phyloP scores from a whole-genome alignment of 2,797 vertebrate genomes.

The Momotus momota region DNA sequence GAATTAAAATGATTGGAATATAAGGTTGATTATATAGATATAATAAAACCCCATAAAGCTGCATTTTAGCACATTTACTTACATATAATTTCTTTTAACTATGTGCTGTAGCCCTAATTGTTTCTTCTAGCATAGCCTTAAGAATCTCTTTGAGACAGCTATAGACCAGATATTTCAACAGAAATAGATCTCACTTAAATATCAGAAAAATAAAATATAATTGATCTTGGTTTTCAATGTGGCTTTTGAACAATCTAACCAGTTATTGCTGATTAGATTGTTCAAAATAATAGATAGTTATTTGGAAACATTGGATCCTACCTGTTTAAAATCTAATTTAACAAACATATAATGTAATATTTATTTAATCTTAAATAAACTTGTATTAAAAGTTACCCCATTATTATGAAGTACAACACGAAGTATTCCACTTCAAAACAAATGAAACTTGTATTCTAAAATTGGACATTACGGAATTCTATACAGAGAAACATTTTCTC shows the following conservation, averaged over 20 bases:
- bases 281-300: not conserved
- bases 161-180: not conserved
- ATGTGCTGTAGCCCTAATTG: not conserved
- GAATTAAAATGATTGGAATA: not conserved
- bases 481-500: not conserved
- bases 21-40: not conserved
- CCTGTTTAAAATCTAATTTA: not conserved
- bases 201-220: not conserved
- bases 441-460: not conserved
- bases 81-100: not conserved
- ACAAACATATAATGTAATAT: not conserved
- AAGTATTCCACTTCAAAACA: not conserved
- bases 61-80: not conserved
- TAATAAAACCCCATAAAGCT: not conserved
- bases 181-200: not conserved
- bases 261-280: not conserved
- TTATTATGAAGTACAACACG: not conserved
- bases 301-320: not conserved
- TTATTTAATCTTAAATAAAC: not conserved
- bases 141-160: not conserved
- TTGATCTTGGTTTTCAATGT: not conserved
- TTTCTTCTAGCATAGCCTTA: not conserved
- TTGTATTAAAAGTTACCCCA: rapidly evolving
- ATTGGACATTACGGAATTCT: not conserved
- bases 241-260: not conserved